phyloP scores from a whole-genome alignment of 2,113 vertebrate genomes.

The Hydrolagus affinis region DNA sequence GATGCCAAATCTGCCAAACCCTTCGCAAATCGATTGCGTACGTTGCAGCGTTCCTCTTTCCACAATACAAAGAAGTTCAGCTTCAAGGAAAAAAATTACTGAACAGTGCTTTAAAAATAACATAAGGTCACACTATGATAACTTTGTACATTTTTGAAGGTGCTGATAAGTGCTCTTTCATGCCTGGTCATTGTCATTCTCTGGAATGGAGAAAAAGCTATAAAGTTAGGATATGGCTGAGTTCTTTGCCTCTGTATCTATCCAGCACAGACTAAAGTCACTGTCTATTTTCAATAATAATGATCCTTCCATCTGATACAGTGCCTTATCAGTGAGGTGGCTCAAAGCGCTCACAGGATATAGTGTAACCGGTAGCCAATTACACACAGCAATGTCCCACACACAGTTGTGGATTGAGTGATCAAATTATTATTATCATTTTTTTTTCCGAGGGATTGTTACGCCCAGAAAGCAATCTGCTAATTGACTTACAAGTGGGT shows the following conservation, averaged over 20 bases:
- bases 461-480: too few species aligned
- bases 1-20: neutral
- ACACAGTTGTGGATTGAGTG: too few species aligned
- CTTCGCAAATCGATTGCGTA: neutral
- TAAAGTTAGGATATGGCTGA: constrained; percentile 1
- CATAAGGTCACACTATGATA: neutral
- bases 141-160: neutral
- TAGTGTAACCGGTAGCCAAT: too few species aligned
- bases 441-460: too few species aligned
- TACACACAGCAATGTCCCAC: too few species aligned
- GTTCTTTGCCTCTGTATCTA: neutral
- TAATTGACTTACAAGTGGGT: too few species aligned
- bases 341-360: too few species aligned
- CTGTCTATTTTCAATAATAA: neutral
- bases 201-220: neutral
- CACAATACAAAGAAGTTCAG: neutral
- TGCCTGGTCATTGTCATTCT: neutral
- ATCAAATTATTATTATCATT: too few species aligned
- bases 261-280: neutral
- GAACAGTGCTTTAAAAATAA: neutral
- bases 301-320: too few species aligned
- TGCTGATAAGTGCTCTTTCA: neutral
- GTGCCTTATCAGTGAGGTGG: too few species aligned
- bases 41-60: neutral
- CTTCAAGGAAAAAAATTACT: neutral